Base-by-base conservation (phyloP, 2,113 vertebrate genomes). In the Mohoua ochrocephala region DNA sequence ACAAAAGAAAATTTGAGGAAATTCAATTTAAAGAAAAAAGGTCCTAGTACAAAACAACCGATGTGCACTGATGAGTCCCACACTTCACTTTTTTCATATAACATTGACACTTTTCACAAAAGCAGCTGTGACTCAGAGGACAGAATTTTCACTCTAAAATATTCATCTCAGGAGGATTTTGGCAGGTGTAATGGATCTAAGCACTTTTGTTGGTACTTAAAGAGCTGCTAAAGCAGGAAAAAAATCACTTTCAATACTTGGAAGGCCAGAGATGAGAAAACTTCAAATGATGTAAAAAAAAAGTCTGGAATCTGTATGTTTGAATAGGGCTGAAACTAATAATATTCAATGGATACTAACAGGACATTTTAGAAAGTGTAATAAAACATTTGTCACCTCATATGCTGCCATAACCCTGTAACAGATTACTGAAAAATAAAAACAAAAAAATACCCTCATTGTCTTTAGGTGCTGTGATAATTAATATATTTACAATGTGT, bases 91-190 rank as follows among this genome's bases (percentile, higher is more conserved):
- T 78, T 68, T 71, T 71, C 44, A 10, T 78, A 11, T 22, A 31
- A 37, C n/a, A 35, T 12, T 68, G 47, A 68, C 22, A 50, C 12
- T 47, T 89, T 52, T 87, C 57, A 64, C 22, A n/a, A 28, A 63
- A 75, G 23, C 53, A 67, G 30, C 28, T 88, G 35, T 83, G 57
- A 59, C 35, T 56, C 24, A 52, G 42, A 68, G 5, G 12, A 64
- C 53, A 60, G 61, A 69, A 31, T 84, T 96, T 93, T 87, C 44
- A 56, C 15, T 69, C 30, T 69, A 69, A 85, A 83, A 61, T 93
- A 35, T 53, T 83, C 1, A 44, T 85, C 45, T 57, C 23, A 47
- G 20, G 17, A 57, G 5, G 2, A 44, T 52, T 87, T 70, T 24
- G 63, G 49, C 39, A 85, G 31, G 6, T 76, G 20, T 60, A 76